phyloP scores from a whole-genome alignment of 2,113 vertebrate species.

The Datnioides undecimradiatus region DNA sequence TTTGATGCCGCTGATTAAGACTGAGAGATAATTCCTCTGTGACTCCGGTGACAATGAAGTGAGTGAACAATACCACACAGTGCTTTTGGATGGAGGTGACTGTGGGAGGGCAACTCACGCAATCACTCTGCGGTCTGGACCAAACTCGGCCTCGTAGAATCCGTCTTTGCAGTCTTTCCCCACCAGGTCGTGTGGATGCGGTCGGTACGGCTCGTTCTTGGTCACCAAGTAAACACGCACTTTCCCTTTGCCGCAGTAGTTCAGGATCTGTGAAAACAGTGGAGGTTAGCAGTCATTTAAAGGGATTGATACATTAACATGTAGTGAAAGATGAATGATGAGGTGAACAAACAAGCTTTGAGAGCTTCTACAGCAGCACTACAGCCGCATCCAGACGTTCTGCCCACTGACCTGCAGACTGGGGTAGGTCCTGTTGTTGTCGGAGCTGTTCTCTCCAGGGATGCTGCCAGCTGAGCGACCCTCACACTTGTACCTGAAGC shows the following conservation, averaged over 20 bases:
- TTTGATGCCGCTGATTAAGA: slow-evolving; percentile 20
- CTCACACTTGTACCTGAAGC: slow-evolving; percentile 98
- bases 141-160: slow-evolving; percentile 96
- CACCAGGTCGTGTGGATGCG: slow-evolving; percentile 97
- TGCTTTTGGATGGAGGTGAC: background rate
- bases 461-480: slow-evolving; percentile 98
- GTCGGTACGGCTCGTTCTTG: slow-evolving; percentile 94
- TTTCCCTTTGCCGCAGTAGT: slow-evolving; percentile 91
- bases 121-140: slow-evolving; percentile 92
- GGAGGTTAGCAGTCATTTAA: background rate
- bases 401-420: slow-evolving; percentile 90
- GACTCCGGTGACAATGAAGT: background rate
- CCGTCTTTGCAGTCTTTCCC: slow-evolving; percentile 98
- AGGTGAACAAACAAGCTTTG: background rate
- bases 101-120: slow-evolving; percentile 87
- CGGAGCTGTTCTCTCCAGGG: slow-evolving; percentile 93
- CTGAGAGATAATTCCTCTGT: background rate
- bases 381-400: too few species aligned
- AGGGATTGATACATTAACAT: background rate
- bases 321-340: background rate
- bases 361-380: background rate
- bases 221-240: slow-evolving; percentile 95
- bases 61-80: too few species aligned
- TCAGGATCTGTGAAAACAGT: slow-evolving; percentile 85
- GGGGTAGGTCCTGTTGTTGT: slow-evolving; percentile 95